Evolutionary conservation across 2,113 vertebrate genomes (phyloP).

Genomic region (Malurus alboscapulatus): DNA sequence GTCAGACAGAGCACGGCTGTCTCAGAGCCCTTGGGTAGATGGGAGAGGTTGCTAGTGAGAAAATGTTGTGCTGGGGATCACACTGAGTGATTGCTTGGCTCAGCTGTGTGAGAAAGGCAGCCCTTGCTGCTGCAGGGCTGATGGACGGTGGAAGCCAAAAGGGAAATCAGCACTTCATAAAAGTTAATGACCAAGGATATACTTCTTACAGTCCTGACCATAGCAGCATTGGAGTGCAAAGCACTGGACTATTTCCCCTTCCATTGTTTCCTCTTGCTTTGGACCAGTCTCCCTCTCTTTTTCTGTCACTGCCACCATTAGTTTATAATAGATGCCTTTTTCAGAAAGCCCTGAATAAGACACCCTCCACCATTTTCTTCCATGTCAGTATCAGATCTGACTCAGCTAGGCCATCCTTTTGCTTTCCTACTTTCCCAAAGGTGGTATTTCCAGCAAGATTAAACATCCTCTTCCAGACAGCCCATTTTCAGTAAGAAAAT

Average conservation of each 20-base stretch:
- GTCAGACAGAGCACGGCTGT: neutral
- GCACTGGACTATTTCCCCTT: neutral
- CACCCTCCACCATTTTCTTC: neutral
- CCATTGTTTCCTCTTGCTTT: neutral
- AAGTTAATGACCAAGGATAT: constrained; percentile 32
- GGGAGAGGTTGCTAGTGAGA: neutral
- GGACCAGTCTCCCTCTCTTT: neutral
- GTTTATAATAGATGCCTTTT: neutral
- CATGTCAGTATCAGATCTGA: neutral
- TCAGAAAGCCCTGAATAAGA: neutral
- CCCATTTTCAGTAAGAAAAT: neutral
- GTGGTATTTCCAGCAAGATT: neutral
- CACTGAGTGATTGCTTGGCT: neutral
- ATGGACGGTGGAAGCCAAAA: neutral
- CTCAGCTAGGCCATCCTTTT: neutral
- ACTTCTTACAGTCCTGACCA: neutral
- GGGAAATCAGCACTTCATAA: constrained; percentile 42
- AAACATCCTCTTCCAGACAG: neutral
- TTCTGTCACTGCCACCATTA: neutral
- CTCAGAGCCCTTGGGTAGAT: neutral
- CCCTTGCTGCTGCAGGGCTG: neutral
- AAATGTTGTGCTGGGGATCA: neutral
- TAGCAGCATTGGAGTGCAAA: neutral
- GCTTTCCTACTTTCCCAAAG: neutral
- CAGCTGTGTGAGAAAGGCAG: neutral